These are phyloP conservation scores for Eupelmus urozonus DNA, from an alignment of 2,888 invertebrate genomes.

Conservation along the genomic window DNA sequence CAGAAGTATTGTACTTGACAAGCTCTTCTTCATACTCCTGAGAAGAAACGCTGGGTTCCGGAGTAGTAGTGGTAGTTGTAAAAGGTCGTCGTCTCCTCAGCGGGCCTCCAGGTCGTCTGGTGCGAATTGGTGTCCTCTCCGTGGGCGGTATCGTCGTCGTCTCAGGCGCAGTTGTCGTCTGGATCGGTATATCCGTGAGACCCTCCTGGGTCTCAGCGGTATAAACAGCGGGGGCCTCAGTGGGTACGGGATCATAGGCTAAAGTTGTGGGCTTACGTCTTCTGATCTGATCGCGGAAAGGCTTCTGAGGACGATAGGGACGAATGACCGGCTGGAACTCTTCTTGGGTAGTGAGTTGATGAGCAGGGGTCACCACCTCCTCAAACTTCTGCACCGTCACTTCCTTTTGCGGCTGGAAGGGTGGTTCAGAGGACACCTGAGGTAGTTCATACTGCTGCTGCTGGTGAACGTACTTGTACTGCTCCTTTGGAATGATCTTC, in stretches of 20 bases:
- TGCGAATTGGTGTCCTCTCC: slow-evolving; percentile 62
- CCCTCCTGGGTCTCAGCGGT: slow-evolving; percentile 61
- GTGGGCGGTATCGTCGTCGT: slow-evolving; percentile 57
- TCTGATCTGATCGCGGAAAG: slow-evolving; percentile 65
- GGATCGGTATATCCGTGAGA: slow-evolving; percentile 65
- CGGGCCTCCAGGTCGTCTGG: slow-evolving; percentile 65
- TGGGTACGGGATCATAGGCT: slow-evolving; percentile 59
- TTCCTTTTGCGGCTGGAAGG: slow-evolving; percentile 59
- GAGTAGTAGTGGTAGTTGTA: slow-evolving; percentile 65
- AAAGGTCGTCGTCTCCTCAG: slow-evolving; percentile 68
- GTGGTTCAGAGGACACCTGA: slow-evolving; percentile 59
- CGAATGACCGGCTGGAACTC: slow-evolving; percentile 61
- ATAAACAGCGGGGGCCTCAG: slow-evolving; percentile 61
- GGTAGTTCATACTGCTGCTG: slow-evolving; percentile 40
- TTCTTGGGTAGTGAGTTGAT: slow-evolving; percentile 49
- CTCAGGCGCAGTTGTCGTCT: slow-evolving; percentile 66
- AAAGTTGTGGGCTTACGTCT: slow-evolving; percentile 66
- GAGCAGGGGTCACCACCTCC: slow-evolving; percentile 51
- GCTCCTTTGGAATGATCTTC: slow-evolving; percentile 32
- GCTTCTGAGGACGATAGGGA: slow-evolving; percentile 65
- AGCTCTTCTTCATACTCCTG: slow-evolving; percentile 61
- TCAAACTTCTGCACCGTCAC: slow-evolving; percentile 57
- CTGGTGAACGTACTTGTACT: slow-evolving; percentile 47
- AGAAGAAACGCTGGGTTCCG: slow-evolving; percentile 58
- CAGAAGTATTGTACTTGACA: slow-evolving; percentile 65